A percentile compares a stretch with the other conserved stretches of the same genome.
These are phyloP conservation scores for Melipona bicolor DNA, from an alignment of 2,888 invertebrate genomes.

Conservation along the genomic window DNA sequence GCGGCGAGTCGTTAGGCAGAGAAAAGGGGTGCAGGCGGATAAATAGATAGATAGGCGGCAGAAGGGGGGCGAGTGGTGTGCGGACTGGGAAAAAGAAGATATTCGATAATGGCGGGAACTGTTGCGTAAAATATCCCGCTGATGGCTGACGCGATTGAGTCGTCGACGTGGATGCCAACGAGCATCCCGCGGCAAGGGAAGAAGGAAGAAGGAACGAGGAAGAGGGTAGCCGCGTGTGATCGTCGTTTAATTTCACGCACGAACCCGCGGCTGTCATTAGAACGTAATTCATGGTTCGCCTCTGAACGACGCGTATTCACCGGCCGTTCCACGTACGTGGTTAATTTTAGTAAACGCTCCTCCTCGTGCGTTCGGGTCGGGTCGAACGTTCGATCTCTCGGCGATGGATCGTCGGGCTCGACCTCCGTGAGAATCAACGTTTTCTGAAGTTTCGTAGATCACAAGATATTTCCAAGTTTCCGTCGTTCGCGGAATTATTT, in stretches of 20 bases:
- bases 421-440: background rate
- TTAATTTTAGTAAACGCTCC: slow-evolving; percentile 24
- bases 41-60: slow-evolving; percentile 13
- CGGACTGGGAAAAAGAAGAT: slow-evolving; percentile 51
- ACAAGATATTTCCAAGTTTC: no score
- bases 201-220: slow-evolving; percentile 45
- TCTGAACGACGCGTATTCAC: slow-evolving; percentile 10
- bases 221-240: slow-evolving; percentile 52
- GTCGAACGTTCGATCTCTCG: slow-evolving; percentile 10
- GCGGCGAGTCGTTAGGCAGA: slow-evolving; percentile 52
- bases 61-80: slow-evolving; percentile 5
- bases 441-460: no score
- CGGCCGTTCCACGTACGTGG: slow-evolving; percentile 11
- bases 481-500: no score
- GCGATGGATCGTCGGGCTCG: background rate
- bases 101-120: slow-evolving; percentile 70
- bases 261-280: slow-evolving; percentile 61
- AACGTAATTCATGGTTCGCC: slow-evolving; percentile 52
- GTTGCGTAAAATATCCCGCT: slow-evolving; percentile 67
- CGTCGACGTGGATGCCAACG: slow-evolving; percentile 62
- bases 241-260: slow-evolving; percentile 66
- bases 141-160: slow-evolving; percentile 64
- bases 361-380: background rate
- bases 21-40: slow-evolving; percentile 42
- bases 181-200: slow-evolving; percentile 9